A percentile compares a stretch with the other conserved stretches of the same genome.
Evolutionary conservation across 2,888 invertebrate genomes (phyloP).

Genomic region (Nomada ruficornis): DNA sequence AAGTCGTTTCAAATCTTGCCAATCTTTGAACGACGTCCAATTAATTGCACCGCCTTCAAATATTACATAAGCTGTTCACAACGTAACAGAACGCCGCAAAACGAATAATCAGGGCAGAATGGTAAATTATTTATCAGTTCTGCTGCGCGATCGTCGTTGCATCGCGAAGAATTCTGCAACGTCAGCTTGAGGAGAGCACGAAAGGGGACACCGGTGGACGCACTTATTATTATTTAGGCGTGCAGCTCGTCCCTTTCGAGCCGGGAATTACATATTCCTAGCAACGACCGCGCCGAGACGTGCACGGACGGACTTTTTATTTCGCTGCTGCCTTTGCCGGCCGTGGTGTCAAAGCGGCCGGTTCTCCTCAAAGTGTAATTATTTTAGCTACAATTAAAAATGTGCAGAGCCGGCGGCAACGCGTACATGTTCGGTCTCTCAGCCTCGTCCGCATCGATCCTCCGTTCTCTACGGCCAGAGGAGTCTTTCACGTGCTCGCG

Average conservation of each 20-base stretch:
- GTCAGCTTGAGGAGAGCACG: constrained; percentile 7
- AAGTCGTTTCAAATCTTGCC: too few species aligned
- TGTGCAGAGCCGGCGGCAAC: constrained; percentile 75
- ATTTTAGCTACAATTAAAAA: constrained; percentile 83
- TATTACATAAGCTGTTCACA: too few species aligned
- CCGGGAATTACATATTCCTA: constrained; percentile 76
- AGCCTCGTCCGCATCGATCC: constrained; percentile 64
- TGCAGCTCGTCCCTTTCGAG: constrained; percentile 70
- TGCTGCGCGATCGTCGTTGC: too few species aligned
- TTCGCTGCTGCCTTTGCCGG: constrained; percentile 76
- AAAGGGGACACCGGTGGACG: constrained; percentile 56
- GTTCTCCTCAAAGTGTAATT: constrained; percentile 82
- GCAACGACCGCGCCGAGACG: constrained; percentile 72
- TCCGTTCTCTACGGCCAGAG: constrained; percentile 51
- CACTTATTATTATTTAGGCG: constrained; percentile 76
- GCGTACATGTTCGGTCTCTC: constrained; percentile 64
- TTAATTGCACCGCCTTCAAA: too few species aligned
- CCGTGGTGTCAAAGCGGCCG: constrained; percentile 79
- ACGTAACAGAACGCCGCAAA: too few species aligned
- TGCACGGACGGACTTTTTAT: constrained; percentile 73
- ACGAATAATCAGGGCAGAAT: too few species aligned
- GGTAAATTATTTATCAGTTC: too few species aligned
- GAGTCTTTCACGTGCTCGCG: constrained; percentile 53
- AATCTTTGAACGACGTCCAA: too few species aligned
- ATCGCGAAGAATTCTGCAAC: not conserved